Evolutionary conservation across 2,113 vertebrate genomes (phyloP).

Genomic region (Nematolebias whitei): DNA sequence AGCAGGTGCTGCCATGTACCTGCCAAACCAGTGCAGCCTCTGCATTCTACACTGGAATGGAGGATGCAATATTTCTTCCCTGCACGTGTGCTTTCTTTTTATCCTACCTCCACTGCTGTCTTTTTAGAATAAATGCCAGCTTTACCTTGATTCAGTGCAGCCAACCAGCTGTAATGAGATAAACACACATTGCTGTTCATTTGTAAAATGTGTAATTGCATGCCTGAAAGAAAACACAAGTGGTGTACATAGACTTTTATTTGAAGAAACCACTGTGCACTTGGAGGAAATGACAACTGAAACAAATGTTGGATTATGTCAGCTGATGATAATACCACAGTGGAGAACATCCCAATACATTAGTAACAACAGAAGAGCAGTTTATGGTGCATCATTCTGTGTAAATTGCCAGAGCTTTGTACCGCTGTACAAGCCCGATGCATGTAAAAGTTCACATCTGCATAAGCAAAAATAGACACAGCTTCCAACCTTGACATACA

Average conservation of each 20-base stretch:
- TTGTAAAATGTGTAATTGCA: not conserved
- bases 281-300: conserved; percentile 1
- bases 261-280: not conserved
- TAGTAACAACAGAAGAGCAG: not conserved
- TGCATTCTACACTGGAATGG: conserved; percentile 29
- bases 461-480: conserved; percentile 15
- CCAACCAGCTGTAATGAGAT: not conserved
- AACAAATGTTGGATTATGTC: not conserved
- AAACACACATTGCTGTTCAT: conserved; percentile 1
- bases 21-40: conserved; percentile 12
- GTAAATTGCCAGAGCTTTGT: conserved; percentile 1
- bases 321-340: not conserved
- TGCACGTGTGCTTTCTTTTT: not conserved
- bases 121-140: conserved; percentile 6
- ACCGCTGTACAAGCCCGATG: not conserved
- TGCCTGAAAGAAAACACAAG: not conserved
- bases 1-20: conserved; percentile 20
- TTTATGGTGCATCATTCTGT: conserved; percentile 2
- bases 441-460: conserved; percentile 6
- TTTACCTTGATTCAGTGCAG: not conserved
- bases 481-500: not conserved
- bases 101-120: not conserved
- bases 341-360: conserved; percentile 1
- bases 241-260: not conserved
- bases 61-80: conserved; percentile 12